Evolutionary conservation across 2,797 vertebrate species (phyloP).

Genomic region (Pteronotus mesoamericanus): DNA sequence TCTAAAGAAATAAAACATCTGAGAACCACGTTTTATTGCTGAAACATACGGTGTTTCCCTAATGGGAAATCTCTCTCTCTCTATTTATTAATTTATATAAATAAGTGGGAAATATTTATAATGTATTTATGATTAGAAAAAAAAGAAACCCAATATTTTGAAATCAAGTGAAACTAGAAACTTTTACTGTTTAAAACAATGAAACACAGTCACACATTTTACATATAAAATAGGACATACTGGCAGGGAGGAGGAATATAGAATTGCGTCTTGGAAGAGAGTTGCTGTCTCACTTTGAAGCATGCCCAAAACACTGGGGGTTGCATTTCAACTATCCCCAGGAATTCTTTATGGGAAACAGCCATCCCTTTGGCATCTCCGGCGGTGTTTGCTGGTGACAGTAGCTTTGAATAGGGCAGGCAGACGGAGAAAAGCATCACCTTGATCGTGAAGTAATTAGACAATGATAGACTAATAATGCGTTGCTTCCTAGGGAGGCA

Average conservation of each 20-base stretch:
- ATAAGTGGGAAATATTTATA: too few relatives aligned
- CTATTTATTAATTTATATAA: too few relatives aligned
- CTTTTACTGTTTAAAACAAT: neutral
- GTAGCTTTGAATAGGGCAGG: neutral
- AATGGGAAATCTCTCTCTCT: too few relatives aligned
- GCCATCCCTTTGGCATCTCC: neutral
- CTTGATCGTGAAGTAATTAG: neutral
- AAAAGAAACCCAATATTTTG: neutral
- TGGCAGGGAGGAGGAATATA: neutral
- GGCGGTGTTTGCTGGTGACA: neutral
- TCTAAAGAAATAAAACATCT: constrained; percentile 27
- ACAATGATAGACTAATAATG: neutral
- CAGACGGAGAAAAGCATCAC: neutral
- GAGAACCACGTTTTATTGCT: constrained; percentile 3
- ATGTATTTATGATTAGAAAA: neutral
- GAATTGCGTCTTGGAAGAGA: neutral
- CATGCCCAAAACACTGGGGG: rapidly evolving
- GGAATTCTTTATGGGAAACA: neutral
- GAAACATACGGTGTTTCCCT: neutral
- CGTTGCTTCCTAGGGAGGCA: neutral
- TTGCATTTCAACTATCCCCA: neutral
- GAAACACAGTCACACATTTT: neutral
- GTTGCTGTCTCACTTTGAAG: neutral
- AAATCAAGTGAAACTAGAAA: neutral
- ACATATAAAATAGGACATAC: neutral